Base-by-base conservation (phyloP, 64 coral and sea anemone genomes). In the Astreopora myriophthalma region DNA sequence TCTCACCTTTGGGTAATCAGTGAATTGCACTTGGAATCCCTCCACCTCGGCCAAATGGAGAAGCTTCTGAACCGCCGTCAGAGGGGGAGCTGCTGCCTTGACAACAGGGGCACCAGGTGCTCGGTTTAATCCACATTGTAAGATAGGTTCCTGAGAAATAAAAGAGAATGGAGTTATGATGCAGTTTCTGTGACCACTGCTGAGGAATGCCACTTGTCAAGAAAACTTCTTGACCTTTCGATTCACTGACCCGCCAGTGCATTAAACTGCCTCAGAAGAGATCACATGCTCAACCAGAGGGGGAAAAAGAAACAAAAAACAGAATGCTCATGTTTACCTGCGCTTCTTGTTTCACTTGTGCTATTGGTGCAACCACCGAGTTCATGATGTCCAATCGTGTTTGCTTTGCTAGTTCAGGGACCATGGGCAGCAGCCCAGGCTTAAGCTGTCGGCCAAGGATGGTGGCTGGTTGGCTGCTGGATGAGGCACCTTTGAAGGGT, bases 391-490 rank as follows among this genome's bases (percentile, higher is more conserved):
- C 91, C 20, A 78, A 86, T 23, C 95, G 79, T 34, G 89, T 85
- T 73, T 96, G 95, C 60, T 96, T 96, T 51, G 87, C 95, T 19
- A 96, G 57, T 40, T 96, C 95, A 30, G 95, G 95, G 1, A 96
- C 91, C 95, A 96, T 96, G 2, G 91, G 95, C 46, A 96, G 37
- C 39, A 96, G 79, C 1, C 95, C 95, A 69, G 95, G 95, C 71
- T 96, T 96, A 7, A 96, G 88, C 38, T 96, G 95, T 31, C 95
- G 86, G 34, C 95, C 87, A 29, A 94, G 95, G 22, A 94, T 94
- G n/a, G 88, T 94, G 52, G 29, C 20, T 2, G 93, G 93, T 27
- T 89, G 87, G 8, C 70, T 34, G 40, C 10, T 25, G 3, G 65
- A 29, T 71, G 19, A 34, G 13, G 23, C 26, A 12, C 14, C 66